Base-by-base conservation (phyloP, 2,797 vertebrate species). In the Syngnathus acus region DNA sequence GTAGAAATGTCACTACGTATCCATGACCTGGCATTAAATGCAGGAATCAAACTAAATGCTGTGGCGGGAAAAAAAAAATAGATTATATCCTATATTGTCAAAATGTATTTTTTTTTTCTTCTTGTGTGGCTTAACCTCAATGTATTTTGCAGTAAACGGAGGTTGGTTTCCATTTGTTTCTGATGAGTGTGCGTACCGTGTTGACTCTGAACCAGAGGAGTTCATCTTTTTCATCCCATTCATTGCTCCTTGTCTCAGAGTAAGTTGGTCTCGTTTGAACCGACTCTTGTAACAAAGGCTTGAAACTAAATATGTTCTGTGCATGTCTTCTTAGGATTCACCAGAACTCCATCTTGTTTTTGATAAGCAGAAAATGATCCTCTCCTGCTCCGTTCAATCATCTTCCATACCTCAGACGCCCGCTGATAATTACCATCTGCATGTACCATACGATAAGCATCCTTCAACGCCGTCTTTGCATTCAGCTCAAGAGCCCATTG, bases 121-220 rank as follows among this genome's bases (percentile, higher is more conserved):
- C 13, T 9, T 19, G 26, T 38, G 13, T 57, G 54, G 6, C 26
- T 23, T 13, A 14, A 57, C 23, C 26, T 38, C 53, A 37, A 58
- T 39, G 53, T 54, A 13, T 54, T 21, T 21, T 69, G 5, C 72
- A 93, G 91, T 87, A 64, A 79, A 82, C 21, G 86, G 78, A 54
- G 47, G 39, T 3, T 80, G 76, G 82, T 40, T 65, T 68, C 85
- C 86, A 0, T 85, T 91, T 70, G 69, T 90, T 6, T 89, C 89
- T n/a, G 74, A 70, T 1, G 68, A 76, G 0, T 93, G 91, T 76
- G 89, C 86, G 0, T 68, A 77, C 71, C 74, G 19, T 19, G 10
- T 82, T 1, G 39, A 69, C 9, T 82, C 82, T 2, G 50, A 66
- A 2, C 67, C 79, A 48, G 80, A 78, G n/a, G 40, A 84, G 9